Evolutionary conservation across 2,797 vertebrate genomes (phyloP), one percentile per base, ranked within the genome.

Genomic region (Emydoidea blandingii): DNA sequence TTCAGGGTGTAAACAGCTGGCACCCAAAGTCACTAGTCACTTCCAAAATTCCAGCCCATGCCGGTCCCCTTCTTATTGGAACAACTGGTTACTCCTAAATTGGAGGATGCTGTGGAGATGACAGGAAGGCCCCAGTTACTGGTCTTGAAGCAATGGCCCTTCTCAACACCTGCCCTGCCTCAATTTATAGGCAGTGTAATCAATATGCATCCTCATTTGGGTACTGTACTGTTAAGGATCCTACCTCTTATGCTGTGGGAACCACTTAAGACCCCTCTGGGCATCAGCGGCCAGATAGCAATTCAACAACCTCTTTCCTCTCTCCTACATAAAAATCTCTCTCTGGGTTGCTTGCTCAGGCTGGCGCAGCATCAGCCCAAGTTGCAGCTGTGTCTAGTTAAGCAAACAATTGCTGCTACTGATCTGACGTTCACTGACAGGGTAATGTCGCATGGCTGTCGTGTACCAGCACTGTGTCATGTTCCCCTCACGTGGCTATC

Each of bases 261-360:
- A 65, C 31, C 31, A 29, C 49, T 37, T 19, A 47, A 0, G 0
- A 1, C 27, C 72, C 54, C 47, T 15, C 74, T 31, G 3, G 34
- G 52, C 44, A 21, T 0, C 1, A 47, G 27, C 12, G 2, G 25
- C n/a, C 0, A 0, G 14, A 53, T n/a, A 65, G 29, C 83, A 1
- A 8, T 41, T 3, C 37, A 72, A 18, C 31, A 18, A 72, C 16
- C n/a, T 72, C 34, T 68, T 68, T 19, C n/a, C 4, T 37, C 16
- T 68, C 65, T 37, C 9, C 0, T 1, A 5, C 57, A 6, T 31
- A 12, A 54, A 11, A 1, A 12, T 52, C 79, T 57, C 85, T 1
- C 79, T 25, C 50, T 0, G 1, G 21, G 4, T 2, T 21, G 41
- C 52, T 53, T n/a, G 79, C 8, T 0, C 0, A 0, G 6, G 59